These are phyloP conservation scores for Tragulus kanchil DNA, from an alignment of 2,113 vertebrate species.

Conservation along the genomic window DNA sequence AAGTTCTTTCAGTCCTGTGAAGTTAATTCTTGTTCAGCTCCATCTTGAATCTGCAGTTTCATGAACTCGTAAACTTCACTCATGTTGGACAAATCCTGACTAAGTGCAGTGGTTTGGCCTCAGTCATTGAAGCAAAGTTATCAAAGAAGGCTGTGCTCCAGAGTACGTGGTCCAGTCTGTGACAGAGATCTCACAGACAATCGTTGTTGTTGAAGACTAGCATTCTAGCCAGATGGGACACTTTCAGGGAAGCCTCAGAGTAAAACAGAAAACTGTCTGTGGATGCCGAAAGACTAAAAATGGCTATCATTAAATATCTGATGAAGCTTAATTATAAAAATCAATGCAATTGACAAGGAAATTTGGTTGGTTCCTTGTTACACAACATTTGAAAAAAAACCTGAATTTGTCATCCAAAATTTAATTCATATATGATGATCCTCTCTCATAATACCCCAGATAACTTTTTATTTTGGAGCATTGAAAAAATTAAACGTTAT, in stretches of 20 bases:
- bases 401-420: background rate
- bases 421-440: conserved; percentile 31
- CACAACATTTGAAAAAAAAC: background rate
- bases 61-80: conserved; percentile 1
- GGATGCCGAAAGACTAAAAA: background rate
- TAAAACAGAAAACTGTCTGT: background rate
- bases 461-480: conserved; percentile 18
- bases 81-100: background rate
- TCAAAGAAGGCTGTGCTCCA: background rate
- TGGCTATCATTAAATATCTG: background rate
- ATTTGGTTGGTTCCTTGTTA: background rate
- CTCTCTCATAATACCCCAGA: background rate
- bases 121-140: background rate
- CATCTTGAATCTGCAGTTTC: background rate
- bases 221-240: background rate
- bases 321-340: background rate
- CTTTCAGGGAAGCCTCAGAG: background rate
- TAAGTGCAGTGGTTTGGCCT: background rate
- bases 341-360: background rate
- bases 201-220: background rate
- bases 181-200: background rate
- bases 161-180: background rate
- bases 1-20: background rate
- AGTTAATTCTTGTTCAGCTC: background rate
- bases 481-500: background rate